Evolutionary conservation across 2,797 vertebrate genomes (phyloP).

Genomic region (Agapornis canus): DNA sequence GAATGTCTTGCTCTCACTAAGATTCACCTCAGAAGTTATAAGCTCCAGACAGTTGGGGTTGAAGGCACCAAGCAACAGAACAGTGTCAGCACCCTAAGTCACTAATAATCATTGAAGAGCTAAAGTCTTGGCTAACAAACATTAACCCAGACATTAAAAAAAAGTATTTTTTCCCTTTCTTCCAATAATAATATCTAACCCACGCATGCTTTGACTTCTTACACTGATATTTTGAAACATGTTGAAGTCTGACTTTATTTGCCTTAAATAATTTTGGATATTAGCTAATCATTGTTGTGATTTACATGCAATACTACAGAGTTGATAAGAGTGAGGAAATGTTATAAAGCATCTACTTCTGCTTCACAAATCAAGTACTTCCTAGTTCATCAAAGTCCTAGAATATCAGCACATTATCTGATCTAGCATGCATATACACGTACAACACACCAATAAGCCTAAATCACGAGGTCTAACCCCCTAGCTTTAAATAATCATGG

Average conservation of each 20-base stretch:
- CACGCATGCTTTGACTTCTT: background rate
- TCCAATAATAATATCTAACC: background rate
- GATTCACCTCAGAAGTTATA: background rate
- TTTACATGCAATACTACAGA: background rate
- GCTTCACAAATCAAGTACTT: background rate
- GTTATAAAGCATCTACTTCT: background rate
- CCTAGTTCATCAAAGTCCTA: background rate
- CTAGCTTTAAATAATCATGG: background rate
- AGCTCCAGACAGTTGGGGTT: background rate
- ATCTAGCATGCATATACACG: background rate
- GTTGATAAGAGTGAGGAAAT: background rate
- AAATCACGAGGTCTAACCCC: background rate
- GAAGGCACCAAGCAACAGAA: background rate
- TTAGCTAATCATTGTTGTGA: background rate
- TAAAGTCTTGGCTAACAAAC: background rate
- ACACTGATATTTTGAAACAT: background rate
- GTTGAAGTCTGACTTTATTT: background rate
- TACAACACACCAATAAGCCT: background rate
- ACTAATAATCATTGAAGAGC: background rate
- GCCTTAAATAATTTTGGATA: background rate
- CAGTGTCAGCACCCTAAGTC: background rate
- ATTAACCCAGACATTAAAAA: background rate
- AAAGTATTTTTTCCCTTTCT: background rate
- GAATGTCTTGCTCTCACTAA: background rate
- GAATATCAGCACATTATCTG: background rate